Evolutionary conservation across 2,888 invertebrate genomes (phyloP), one percentile per base, ranked within the genome.

Genomic region (Sturmia bella): DNA sequence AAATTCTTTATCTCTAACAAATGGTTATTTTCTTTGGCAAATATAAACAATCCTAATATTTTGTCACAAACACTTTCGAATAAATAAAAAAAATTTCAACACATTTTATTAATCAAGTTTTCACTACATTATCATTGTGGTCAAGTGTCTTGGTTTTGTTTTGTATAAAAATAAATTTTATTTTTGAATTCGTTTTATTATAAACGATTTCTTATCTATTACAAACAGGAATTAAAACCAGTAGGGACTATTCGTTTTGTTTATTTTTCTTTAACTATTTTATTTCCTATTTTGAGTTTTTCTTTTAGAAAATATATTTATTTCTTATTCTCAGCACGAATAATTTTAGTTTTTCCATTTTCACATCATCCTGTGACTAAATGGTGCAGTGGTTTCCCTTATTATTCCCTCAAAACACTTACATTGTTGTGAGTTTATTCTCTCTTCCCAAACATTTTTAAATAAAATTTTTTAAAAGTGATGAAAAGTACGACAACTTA

Each of bases 401-500:
- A 27, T 39, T 39, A 69, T 63, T 63, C 52, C 43, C 59, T 17
- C 13, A 27, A 52, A 85, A 52, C 63, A 85, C 86, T 85, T 81
- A 39, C 54, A 85, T 63, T 63, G 4, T 45, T 54, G n/a, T 32
- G 37, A 85, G 48, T 19, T 48, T 4, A 39, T n/a, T n/a, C n/a
- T n/a, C 39, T 52, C 37, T 54, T 43, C 12, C 54, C 39, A 74
- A 77, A 63, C 69, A 63, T 27, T 83, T 85, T 50, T 1, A 83
- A 84, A 84, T 85, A 82, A 80, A 57, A 3, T 85, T 85, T 87
- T 85, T 85, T 84, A 77, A 83, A 86, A 87, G 85, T 87, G 87
- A 86, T 87, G 87, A 88, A 88, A 86, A 87, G 85, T 86, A 86
- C 84, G 85, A 84, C 84, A 88, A 87, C 84, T 88, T 87, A 84